These are phyloP conservation scores for Bruchidius siliquastri DNA, from an alignment of 2,888 invertebrate genomes.

Conservation along the genomic window DNA sequence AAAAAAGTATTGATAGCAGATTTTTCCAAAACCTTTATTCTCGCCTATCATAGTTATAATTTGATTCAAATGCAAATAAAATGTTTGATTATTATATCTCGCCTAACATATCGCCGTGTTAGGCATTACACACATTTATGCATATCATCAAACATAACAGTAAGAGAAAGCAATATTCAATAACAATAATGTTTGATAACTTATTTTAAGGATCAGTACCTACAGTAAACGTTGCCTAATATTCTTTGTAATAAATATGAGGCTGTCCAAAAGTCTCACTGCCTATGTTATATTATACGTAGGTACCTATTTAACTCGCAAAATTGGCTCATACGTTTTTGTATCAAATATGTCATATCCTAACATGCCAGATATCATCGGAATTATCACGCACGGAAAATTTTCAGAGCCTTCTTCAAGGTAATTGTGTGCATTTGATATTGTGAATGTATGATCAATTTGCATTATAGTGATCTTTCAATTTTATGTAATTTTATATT, in stretches of 20 bases:
- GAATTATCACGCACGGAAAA: neutral
- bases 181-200: neutral
- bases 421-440: too few species aligned
- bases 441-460: too few species aligned
- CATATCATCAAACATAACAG: neutral
- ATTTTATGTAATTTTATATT: too few species aligned
- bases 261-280: neutral
- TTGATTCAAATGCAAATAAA: neutral
- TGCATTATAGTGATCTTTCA: too few species aligned
- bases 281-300: neutral
- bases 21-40: constrained; percentile 38
- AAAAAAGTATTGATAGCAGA: neutral
- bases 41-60: neutral
- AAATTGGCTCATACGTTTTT: neutral
- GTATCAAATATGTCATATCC: neutral
- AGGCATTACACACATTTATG: neutral
- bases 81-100: neutral
- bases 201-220: neutral
- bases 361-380: neutral
- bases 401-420: too few species aligned
- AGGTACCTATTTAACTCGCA: neutral
- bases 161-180: neutral
- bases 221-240: neutral
- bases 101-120: neutral
- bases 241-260: neutral